Percentiles rank a stretch among this genome's conserved stretches.
These are phyloP conservation scores for Pristionchus mayeri DNA, from an alignment of 2,888 invertebrate genomes.

Conservation along the genomic window DNA sequence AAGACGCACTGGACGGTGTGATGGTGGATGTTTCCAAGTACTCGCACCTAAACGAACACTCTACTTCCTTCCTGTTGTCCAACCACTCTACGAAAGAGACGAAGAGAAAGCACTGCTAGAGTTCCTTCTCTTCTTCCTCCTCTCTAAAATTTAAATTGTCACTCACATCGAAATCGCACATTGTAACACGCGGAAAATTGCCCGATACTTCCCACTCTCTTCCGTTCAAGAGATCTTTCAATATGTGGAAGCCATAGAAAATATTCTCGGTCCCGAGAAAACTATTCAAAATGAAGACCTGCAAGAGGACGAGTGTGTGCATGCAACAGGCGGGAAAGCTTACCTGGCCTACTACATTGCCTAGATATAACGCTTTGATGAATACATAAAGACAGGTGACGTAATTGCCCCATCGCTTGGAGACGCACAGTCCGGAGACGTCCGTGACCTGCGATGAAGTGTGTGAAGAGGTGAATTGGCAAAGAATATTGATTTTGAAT, in stretches of 20 bases:
- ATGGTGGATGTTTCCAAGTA: constrained; percentile 77
- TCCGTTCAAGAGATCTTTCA: constrained; percentile 76
- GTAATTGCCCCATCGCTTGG: constrained; percentile 77
- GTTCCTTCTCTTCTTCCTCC: neutral
- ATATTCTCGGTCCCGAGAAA: constrained; percentile 77
- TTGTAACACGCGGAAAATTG: constrained; percentile 77
- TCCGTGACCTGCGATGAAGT: constrained; percentile 71
- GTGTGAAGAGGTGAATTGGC: too few species aligned
- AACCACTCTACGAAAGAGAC: neutral
- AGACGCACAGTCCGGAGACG: constrained; percentile 75
- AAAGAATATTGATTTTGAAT: too few species aligned
- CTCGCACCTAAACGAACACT: constrained; percentile 75
- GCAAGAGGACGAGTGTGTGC: constrained; percentile 50
- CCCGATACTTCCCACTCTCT: constrained; percentile 76
- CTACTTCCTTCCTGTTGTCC: neutral
- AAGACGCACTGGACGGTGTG: constrained; percentile 77
- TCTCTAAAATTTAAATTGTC: constrained; percentile 27
- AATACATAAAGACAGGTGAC: constrained; percentile 77
- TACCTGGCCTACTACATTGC: constrained; percentile 75
- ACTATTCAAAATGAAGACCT: constrained; percentile 77
- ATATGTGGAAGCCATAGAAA: constrained; percentile 77
- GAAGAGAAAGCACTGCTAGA: constrained; percentile 20
- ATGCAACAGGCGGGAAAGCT: neutral
- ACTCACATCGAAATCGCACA: constrained; percentile 77
- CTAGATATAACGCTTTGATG: constrained; percentile 76